Conservation (phyloP, 2,888 invertebrate species). For the Aspidapion aeneum region DNA sequence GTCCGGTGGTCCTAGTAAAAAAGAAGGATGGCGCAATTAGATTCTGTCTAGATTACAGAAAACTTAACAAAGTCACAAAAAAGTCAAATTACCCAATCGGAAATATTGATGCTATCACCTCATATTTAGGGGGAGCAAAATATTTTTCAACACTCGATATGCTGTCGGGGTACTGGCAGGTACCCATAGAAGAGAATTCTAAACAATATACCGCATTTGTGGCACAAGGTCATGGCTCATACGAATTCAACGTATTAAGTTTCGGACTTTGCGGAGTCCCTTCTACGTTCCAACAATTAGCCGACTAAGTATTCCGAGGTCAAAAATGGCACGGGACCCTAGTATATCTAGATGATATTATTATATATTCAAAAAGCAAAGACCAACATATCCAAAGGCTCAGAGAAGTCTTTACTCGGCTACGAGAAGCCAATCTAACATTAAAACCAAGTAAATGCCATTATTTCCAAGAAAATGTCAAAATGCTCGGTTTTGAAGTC, state of each 20-base stretch:
- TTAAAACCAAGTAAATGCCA: too few species aligned
- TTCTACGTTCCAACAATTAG: neutral
- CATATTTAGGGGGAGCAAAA: neutral
- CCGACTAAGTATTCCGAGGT: neutral
- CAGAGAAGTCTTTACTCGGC: too few species aligned
- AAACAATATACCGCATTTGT: slow-evolving; percentile 5
- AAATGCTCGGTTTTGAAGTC: neutral
- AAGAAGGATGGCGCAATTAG: slow-evolving; percentile 18
- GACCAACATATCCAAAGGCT: neutral
- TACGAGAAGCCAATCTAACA: too few species aligned
- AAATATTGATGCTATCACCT: neutral
- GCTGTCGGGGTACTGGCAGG: slow-evolving; percentile 7
- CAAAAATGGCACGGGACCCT: neutral
- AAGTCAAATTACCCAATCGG: neutral
- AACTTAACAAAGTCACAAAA: neutral
- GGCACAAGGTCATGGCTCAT: too few species aligned
- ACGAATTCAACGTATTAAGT: slow-evolving; percentile 7
- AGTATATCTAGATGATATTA: neutral
- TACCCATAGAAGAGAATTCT: slow-evolving; percentile 1
- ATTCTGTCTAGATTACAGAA: neutral
- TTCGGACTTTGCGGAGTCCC: neutral
- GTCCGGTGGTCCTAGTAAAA: slow-evolving; percentile 20
- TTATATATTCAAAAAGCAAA: neutral
- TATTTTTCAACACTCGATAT: neutral
- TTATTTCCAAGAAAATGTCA: neutral